Percentiles rank a stretch among this genome's conserved stretches.
phyloP scores from a whole-genome alignment of 2,113 vertebrate species.

The Petrocephalus microphthalmus region DNA sequence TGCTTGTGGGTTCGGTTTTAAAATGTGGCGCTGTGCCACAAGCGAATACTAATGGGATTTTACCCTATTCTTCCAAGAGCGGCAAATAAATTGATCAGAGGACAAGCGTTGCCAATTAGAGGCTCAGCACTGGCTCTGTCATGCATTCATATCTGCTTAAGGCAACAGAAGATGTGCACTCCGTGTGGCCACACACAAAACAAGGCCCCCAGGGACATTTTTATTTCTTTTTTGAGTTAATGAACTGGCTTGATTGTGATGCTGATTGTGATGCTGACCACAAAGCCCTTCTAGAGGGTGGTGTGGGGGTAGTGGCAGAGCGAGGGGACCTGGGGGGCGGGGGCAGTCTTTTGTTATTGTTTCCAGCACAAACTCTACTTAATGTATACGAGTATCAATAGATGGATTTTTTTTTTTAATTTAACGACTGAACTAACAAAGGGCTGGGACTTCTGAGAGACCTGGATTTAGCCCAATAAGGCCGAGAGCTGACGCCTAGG shows the following conservation, averaged over 20 bases:
- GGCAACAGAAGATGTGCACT: slow-evolving; percentile 46
- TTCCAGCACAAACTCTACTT: slow-evolving; percentile 32
- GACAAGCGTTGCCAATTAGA: slow-evolving; percentile 63
- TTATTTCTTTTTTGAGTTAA: slow-evolving; percentile 51
- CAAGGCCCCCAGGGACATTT: slow-evolving; percentile 39
- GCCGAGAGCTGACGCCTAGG: slow-evolving; percentile 8
- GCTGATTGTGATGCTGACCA: slow-evolving; percentile 62
- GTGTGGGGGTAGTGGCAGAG: slow-evolving; percentile 18
- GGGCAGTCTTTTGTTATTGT: slow-evolving; percentile 47
- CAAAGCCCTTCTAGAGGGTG: slow-evolving; percentile 43
- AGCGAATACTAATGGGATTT: slow-evolving; percentile 52
- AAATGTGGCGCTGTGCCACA: slow-evolving; percentile 33
- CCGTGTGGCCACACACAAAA: slow-evolving; percentile 50
- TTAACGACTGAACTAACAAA: slow-evolving; percentile 38
- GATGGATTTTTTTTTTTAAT: slow-evolving; percentile 22
- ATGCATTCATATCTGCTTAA: slow-evolving; percentile 57
- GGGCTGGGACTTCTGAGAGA: slow-evolving; percentile 30
- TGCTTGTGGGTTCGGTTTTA: slow-evolving; percentile 42
- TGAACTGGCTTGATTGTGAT: slow-evolving; percentile 58
- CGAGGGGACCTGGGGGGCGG: slow-evolving; percentile 22
- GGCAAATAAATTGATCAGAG: slow-evolving; percentile 38
- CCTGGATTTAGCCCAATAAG: slow-evolving; percentile 33
- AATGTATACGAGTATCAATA: slow-evolving; percentile 17
- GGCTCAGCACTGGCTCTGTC: slow-evolving; percentile 44
- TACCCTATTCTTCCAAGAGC: slow-evolving; percentile 49